phyloP scores from a whole-genome alignment of 2,797 vertebrate genomes.

The Vireo griseus region DNA sequence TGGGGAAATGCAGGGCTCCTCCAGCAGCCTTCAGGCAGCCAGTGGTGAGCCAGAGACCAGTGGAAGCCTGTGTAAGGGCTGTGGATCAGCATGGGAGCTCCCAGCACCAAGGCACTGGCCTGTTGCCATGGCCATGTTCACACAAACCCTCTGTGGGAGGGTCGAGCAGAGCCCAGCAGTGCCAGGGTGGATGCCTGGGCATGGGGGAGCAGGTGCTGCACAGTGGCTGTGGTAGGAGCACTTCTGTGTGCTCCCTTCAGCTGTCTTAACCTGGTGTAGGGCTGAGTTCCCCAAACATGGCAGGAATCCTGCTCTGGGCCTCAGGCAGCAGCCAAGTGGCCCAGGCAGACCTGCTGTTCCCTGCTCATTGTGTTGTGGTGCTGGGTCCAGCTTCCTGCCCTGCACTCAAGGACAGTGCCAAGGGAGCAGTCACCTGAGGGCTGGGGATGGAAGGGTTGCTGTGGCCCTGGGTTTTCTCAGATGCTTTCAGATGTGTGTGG shows the following conservation, averaged over 20 bases:
- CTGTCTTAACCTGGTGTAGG: accelerated
- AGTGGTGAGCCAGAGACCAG: neutral
- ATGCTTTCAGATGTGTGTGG: neutral
- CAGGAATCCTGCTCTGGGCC: neutral
- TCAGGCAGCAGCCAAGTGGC: neutral
- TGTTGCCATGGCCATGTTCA: neutral
- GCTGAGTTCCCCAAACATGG: neutral
- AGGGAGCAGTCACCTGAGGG: neutral
- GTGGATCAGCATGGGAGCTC: neutral
- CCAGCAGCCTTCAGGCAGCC: neutral
- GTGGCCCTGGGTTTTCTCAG: neutral
- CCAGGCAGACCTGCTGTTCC: neutral
- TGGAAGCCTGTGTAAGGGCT: neutral
- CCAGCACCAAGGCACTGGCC: neutral
- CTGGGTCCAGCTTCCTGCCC: neutral
- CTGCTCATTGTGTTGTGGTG: neutral
- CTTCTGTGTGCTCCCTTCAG: neutral
- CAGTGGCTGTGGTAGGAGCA: neutral
- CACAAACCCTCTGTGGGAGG: neutral
- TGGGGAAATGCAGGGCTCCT: neutral
- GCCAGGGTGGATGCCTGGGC: neutral
- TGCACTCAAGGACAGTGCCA: accelerated
- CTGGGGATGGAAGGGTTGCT: neutral
- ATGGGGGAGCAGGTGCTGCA: accelerated
- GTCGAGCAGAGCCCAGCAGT: neutral